Conservation (phyloP, 2,113 vertebrate species). For the Corythoichthys haematopterus region DNA sequence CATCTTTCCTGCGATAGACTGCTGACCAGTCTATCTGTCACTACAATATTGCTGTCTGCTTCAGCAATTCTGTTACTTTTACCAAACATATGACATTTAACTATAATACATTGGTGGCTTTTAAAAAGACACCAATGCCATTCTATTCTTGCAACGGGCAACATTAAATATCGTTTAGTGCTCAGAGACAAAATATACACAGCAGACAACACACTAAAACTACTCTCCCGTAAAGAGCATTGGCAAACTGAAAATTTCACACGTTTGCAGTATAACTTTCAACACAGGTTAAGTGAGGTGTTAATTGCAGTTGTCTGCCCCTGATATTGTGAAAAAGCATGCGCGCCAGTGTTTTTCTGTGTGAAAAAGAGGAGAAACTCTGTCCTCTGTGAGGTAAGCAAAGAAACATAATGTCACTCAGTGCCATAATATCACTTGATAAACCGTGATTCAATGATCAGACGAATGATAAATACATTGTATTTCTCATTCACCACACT, state of each 20-base stretch:
- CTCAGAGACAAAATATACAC: constrained; percentile 14
- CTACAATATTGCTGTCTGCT: not conserved
- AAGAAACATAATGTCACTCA: constrained; percentile 14
- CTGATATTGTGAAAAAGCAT: constrained; percentile 2
- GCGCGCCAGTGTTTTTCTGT: constrained; percentile 13
- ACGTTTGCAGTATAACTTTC: constrained; percentile 32
- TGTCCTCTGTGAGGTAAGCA: constrained; percentile 5
- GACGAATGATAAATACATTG: constrained; percentile 1
- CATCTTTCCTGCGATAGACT: too few relatives aligned
- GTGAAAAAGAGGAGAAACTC: constrained; percentile 5
- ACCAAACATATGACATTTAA: not conserved
- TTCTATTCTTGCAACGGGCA: constrained; percentile 17
- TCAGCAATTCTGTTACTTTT: not conserved
- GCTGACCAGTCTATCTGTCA: too few relatives aligned
- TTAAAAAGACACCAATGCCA: not conserved
- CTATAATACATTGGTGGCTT: not conserved
- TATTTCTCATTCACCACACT: not conserved
- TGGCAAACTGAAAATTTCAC: constrained; percentile 27
- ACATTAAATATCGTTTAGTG: constrained; percentile 27
- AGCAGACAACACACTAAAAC: constrained; percentile 2
- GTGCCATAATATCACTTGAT: constrained; percentile 5
- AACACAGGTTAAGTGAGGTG: constrained; percentile 42
- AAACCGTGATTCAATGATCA: not conserved
- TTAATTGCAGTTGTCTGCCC: constrained; percentile 50
- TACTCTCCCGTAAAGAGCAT: constrained; percentile 2